Base-by-base conservation (phyloP, 2,113 vertebrate genomes). In the Toxostoma redivivum region DNA sequence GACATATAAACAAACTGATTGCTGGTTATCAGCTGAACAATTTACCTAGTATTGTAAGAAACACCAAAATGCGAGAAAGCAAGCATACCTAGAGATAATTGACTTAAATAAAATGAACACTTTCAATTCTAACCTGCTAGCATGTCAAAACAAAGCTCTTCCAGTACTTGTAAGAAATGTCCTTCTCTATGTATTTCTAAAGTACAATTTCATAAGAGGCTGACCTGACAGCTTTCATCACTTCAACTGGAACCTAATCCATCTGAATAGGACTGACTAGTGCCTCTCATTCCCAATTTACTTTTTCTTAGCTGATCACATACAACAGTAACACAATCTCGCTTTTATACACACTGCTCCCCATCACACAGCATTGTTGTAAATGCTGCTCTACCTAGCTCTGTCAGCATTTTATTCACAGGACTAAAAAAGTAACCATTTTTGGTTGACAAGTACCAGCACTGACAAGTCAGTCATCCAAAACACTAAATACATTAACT, bases 91-190 rank as follows among this genome's bases (percentile, higher is more conserved):
- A 69, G 71, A 30, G 15, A 50, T 18, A 51, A 97, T 6, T 94
- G 51, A 81, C 20, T 84, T 44, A 20, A 79, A 79, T 35, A 45
- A 90, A 79, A 35, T 21, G 58, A 73, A 71, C 30, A 83, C 58
- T 80, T 97, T 77, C 78, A 96, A 94, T 92, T 97, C 92, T 58
- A 93, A 92, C 65, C 64, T 92, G 71, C 81, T 61, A 89, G 47
- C 65, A 57, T 31, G 81, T 53, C 53, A 87, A 95, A 95, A 92
- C 58, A 88, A 89, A 87, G 71, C 35, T 72, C 64, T 76, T 82
- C 56, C 89, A 92, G 57, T 81, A 80, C 86, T 81, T 80, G n/a
- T 88, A 78, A 87, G 73, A 78, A 86, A 45, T 24, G 23, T 37
- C 45, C 73, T 60, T 86, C 48, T 33, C n/a, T 45, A 57, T 6